A percentile compares a stretch with the other conserved stretches of the same genome.
These are phyloP conservation scores for Pluvialis apricaria DNA, from an alignment of 2,113 vertebrate species.

Conservation along the genomic window DNA sequence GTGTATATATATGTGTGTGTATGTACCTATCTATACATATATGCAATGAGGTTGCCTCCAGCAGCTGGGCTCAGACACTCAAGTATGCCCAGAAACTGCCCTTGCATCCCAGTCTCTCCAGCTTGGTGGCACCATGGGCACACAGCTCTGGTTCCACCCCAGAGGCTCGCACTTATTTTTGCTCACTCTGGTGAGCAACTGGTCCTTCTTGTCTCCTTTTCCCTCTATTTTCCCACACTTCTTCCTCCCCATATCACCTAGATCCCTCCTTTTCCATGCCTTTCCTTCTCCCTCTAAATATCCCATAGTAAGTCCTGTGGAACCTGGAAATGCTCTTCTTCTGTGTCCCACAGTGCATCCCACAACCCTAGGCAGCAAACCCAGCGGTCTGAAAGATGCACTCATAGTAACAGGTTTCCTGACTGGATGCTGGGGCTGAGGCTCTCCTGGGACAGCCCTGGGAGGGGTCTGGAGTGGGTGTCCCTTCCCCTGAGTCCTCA, in stretches of 20 bases:
- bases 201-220: not conserved
- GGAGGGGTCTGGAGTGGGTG: not conserved
- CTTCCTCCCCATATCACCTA: not conserved
- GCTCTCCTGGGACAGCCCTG: not conserved
- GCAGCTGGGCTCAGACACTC: not conserved
- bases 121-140: no score
- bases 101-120: not conserved
- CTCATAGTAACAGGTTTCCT: not conserved
- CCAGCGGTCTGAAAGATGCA: not conserved
- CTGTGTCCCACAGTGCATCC: fast-evolving
- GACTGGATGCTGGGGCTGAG: not conserved
- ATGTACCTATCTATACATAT: no score
- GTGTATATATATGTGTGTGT: no score
- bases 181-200: not conserved
- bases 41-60: not conserved
- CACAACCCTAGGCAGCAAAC: not conserved
- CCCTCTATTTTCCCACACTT: not conserved
- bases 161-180: not conserved
- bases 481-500: not conserved
- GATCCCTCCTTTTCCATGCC: not conserved
- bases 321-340: not conserved
- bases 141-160: not conserved
- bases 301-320: not conserved
- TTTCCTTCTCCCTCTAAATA: not conserved
- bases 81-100: not conserved